phyloP scores from a whole-genome alignment of 2,113 vertebrate genomes.

The Silurus asotus region DNA sequence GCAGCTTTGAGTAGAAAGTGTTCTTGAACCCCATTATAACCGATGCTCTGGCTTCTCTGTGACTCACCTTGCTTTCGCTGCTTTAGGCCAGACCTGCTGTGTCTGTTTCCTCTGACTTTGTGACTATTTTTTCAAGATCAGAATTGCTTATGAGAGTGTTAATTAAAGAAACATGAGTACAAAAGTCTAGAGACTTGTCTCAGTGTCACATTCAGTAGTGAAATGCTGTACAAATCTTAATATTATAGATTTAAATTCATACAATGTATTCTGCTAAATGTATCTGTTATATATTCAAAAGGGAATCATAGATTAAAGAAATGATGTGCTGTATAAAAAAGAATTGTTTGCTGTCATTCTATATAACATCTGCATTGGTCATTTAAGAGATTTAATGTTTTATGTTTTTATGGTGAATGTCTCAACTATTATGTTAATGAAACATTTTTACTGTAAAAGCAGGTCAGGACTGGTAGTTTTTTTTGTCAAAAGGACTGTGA shows the following conservation, averaged over 20 bases:
- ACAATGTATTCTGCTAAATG: background rate
- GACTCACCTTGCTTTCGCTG: background rate
- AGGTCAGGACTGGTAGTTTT: slow-evolving; percentile 19
- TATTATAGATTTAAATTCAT: background rate
- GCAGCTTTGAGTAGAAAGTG: background rate
- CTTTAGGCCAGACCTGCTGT: slow-evolving; percentile 7
- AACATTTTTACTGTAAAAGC: slow-evolving; percentile 2
- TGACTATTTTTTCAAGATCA: background rate
- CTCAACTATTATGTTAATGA: background rate
- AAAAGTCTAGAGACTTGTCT: background rate
- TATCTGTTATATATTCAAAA: background rate
- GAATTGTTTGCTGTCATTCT: background rate
- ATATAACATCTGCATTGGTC: background rate
- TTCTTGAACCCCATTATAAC: background rate
- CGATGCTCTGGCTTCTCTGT: background rate
- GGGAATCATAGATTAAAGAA: background rate
- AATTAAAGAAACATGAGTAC: background rate
- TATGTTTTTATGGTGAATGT: no score
- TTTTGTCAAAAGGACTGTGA: slow-evolving; percentile 7
- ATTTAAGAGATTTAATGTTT: background rate
- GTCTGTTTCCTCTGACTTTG: background rate
- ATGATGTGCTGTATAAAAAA: no score
- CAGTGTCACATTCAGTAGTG: background rate
- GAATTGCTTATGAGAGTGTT: background rate
- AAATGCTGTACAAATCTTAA: background rate